Base-by-base conservation (phyloP, 35 echinoderm and acorn worm genomes). In the Ptychodera flava region DNA sequence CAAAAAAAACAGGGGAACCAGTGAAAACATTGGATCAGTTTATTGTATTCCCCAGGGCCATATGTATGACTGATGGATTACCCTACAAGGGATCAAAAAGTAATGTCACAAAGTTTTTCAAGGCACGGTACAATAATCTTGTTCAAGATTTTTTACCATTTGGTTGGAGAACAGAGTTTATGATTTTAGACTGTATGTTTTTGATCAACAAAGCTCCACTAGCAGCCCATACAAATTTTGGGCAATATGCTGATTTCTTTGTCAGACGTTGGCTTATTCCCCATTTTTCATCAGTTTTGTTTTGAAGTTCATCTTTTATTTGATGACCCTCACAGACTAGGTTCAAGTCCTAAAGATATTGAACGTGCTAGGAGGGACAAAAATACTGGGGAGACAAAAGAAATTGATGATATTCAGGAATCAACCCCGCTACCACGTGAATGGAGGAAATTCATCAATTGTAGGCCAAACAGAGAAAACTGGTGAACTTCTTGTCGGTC, bases 171-270 rank as follows among this genome's bases (percentile, higher is more conserved):
- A 35, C 32, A 0, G 12, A 88, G 33, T 37, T 77, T 88, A 78
- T 88, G 34, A 88, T 87, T 16, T n/a, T 87, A 1, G 77, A 87
- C 15, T 31, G 77, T 16, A 88, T 88, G 86, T 88, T 88, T 27
- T 30, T 88, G 14, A 64, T 64, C 6, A 64, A 64, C 45, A 64
- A 64, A 64, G 6, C 45, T 22, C 45, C 45, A 64, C 45, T 64
- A 12, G 45, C 45, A 12, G 45, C 45, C 6, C 45, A 64, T 22
- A 64, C 45, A 22, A 64, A 6, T 22, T 64, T 64, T 64, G 45
- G 45, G 6, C 45, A 64, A 6, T 64, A 64, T 64, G 45, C 45
- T 22, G 22, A 64, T 64, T 64, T 64, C 22, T 6, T 64, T 64
- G 22, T 64, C 6, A 64, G 45, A 22, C 45, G 45, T 64, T 64